Evolutionary conservation across 2,888 invertebrate genomes (phyloP).

Genomic region (Nezara viridula): DNA sequence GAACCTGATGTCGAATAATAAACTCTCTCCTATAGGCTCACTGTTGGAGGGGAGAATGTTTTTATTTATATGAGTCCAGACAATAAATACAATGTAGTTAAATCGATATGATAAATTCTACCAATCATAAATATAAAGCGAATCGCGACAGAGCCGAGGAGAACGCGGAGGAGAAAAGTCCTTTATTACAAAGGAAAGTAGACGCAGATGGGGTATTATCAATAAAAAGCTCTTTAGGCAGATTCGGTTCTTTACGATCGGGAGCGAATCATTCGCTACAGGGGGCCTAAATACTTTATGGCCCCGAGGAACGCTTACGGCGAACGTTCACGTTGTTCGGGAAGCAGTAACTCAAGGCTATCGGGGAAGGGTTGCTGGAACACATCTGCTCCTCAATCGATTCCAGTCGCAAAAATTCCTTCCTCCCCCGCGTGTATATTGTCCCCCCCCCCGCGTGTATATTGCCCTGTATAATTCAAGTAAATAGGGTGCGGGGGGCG

Average conservation of each 20-base stretch:
- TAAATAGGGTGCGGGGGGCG: slow-evolving; percentile 11
- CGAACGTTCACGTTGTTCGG: neutral
- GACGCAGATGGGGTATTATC: slow-evolving; percentile 32
- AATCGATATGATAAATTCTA: neutral
- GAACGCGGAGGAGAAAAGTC: neutral
- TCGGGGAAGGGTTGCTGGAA: slow-evolving; percentile 12
- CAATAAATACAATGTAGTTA: neutral
- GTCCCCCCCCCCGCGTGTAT: slow-evolving; percentile 27
- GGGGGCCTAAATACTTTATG: slow-evolving; percentile 35
- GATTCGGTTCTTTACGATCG: slow-evolving; percentile 41
- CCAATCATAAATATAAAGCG: neutral
- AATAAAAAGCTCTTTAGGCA: slow-evolving; percentile 48
- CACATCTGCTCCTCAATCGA: slow-evolving; percentile 10
- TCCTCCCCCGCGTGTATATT: slow-evolving; percentile 29
- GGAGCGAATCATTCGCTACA: neutral
- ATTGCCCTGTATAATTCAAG: slow-evolving; percentile 57
- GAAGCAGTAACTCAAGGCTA: slow-evolving; percentile 21
- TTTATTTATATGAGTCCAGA: neutral
- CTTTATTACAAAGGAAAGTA: neutral
- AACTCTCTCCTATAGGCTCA: no score
- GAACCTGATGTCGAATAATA: no score
- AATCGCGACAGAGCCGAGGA: neutral
- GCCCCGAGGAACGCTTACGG: neutral
- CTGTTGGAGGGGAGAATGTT: neutral
- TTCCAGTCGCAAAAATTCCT: neutral